phyloP scores from a whole-genome alignment of 2,888 invertebrate genomes.

The Danaus chrysippus region DNA sequence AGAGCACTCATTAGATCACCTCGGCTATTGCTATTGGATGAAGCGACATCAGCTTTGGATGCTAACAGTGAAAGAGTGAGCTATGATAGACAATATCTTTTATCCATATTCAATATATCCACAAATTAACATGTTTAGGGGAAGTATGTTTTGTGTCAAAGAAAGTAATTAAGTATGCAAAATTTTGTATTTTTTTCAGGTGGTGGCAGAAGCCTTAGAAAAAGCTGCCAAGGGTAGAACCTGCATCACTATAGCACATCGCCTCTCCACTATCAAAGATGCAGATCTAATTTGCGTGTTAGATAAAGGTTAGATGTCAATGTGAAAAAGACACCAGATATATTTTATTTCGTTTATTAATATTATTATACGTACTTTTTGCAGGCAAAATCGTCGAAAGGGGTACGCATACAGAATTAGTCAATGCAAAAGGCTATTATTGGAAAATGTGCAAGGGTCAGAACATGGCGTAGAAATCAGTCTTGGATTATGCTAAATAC shows the following conservation, averaged over 20 bases:
- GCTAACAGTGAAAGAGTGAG: conserved; percentile 83
- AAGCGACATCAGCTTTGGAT: conserved; percentile 84
- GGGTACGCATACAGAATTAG: conserved; percentile 85
- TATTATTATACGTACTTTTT: conserved; percentile 23
- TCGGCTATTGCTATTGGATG: conserved; percentile 82
- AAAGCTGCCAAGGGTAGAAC: conserved; percentile 89
- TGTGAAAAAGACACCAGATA: no score
- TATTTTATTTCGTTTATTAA: neutral
- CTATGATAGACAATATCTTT: neutral
- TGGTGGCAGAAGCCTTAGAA: conserved; percentile 91
- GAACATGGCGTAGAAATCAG: conserved; percentile 39
- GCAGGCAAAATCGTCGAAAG: conserved; percentile 85
- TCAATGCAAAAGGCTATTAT: conserved; percentile 81
- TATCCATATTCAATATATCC: neutral
- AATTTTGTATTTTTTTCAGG: conserved; percentile 51
- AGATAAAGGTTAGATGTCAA: conserved; percentile 78
- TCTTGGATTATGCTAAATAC: neutral
- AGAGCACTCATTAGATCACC: conserved; percentile 84
- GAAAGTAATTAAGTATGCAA: neutral
- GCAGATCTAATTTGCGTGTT: conserved; percentile 92
- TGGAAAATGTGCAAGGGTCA: conserved; percentile 80
- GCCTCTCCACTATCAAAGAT: conserved; percentile 89
- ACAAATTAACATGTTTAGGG: neutral
- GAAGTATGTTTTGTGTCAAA: neutral
- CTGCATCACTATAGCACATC: conserved; percentile 92